Evolutionary conservation across 2,888 invertebrate genomes (phyloP).

Genomic region (Actias luna): DNA sequence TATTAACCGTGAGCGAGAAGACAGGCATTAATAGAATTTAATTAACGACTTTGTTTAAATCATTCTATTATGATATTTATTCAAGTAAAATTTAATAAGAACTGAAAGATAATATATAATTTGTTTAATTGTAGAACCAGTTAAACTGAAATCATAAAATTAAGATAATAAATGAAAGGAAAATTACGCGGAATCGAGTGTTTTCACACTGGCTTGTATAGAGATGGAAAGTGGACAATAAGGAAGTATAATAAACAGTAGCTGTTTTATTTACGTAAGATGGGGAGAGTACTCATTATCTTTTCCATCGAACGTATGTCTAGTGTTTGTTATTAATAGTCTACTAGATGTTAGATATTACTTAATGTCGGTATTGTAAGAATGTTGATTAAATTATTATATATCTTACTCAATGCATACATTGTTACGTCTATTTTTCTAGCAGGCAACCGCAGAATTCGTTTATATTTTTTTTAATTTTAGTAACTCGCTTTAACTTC

Average conservation of each 20-base stretch:
- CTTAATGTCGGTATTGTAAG: background rate
- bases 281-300: constrained; percentile 16
- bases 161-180: constrained; percentile 32
- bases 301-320: background rate
- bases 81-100: background rate
- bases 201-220: constrained; percentile 25
- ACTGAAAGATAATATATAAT: background rate
- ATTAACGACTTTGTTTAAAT: too few species aligned
- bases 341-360: background rate
- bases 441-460: too few species aligned
- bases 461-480: too few species aligned
- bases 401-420: too few species aligned
- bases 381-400: background rate
- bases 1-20: too few species aligned
- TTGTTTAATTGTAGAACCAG: background rate
- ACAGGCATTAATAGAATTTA: too few species aligned
- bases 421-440: too few species aligned
- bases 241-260: constrained; percentile 31
- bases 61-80: too few species aligned
- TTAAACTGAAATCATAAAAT: background rate
- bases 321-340: background rate
- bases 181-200: constrained; percentile 28
- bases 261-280: constrained; percentile 23
- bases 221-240: constrained; percentile 36
- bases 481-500: too few species aligned